Evolutionary conservation across 2,888 invertebrate species (phyloP).

Genomic region (Protula sp.): DNA sequence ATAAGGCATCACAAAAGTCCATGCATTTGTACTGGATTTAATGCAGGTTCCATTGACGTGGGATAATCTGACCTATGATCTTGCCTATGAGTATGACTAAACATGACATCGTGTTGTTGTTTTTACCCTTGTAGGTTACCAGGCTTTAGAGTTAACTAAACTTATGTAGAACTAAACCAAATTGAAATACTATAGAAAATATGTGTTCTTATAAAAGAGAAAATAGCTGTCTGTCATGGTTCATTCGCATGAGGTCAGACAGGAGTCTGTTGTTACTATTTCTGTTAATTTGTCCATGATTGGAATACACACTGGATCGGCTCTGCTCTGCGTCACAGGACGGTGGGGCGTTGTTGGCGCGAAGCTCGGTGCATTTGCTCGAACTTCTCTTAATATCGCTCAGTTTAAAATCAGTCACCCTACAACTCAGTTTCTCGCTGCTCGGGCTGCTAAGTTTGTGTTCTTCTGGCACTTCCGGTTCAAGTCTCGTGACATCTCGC

Average conservation of each 20-base stretch:
- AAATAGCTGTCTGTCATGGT: slow-evolving; percentile 1
- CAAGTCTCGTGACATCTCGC: too few species aligned
- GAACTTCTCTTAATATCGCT: neutral
- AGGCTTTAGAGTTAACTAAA: too few species aligned
- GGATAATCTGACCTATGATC: too few species aligned
- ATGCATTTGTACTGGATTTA: too few species aligned
- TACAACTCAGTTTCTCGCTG: neutral
- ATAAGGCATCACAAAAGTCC: too few species aligned
- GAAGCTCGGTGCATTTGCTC: neutral
- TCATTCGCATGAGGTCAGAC: neutral
- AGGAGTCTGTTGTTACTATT: neutral
- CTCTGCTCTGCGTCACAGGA: neutral
- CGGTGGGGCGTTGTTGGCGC: neutral
- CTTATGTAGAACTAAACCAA: too few species aligned
- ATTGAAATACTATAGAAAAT: too few species aligned
- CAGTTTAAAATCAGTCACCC: slow-evolving; percentile 1
- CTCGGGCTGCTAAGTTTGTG: neutral
- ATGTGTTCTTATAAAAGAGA: neutral
- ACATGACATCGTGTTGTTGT: too few species aligned
- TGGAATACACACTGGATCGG: neutral
- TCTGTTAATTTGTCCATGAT: neutral
- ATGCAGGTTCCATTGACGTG: too few species aligned
- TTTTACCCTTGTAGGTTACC: too few species aligned
- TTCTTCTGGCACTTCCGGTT: neutral
- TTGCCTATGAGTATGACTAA: too few species aligned